Evolutionary conservation across 2,113 vertebrate genomes (phyloP).

Genomic region (Carettochelys insculpta): DNA sequence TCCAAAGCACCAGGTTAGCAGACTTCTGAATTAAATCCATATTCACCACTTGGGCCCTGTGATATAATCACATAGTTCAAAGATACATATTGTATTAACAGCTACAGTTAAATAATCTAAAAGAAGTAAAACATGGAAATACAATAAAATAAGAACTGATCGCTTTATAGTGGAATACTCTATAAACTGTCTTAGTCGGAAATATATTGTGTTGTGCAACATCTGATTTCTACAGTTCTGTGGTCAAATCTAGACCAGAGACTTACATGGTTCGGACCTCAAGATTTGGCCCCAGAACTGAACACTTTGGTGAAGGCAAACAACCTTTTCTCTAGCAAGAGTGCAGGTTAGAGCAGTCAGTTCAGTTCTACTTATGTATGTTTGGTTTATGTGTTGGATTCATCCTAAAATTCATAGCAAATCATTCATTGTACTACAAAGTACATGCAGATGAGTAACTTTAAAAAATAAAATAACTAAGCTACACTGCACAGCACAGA

Average conservation of each 20-base stretch:
- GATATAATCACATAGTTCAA: conserved; percentile 52
- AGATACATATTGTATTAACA: conserved; percentile 66
- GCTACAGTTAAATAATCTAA: conserved; percentile 61
- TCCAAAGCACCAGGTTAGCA: conserved; percentile 18
- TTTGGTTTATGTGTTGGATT: conserved; percentile 39
- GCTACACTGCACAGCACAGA: not conserved
- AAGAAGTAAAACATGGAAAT: conserved; percentile 49
- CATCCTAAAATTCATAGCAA: not conserved
- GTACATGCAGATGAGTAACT: not conserved
- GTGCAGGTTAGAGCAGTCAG: conserved; percentile 37
- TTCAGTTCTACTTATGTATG: no score
- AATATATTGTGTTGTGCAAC: conserved; percentile 17
- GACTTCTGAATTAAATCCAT: conserved; percentile 60
- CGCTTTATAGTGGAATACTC: conserved; percentile 62
- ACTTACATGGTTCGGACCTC: not conserved
- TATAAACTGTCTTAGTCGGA: conserved; percentile 60
- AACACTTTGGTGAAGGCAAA: conserved; percentile 22
- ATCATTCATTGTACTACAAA: not conserved
- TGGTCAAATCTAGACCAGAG: not conserved
- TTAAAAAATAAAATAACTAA: not conserved
- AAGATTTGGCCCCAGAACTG: conserved; percentile 39
- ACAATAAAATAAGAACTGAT: conserved; percentile 64
- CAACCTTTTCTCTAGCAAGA: conserved; percentile 40
- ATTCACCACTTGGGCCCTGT: conserved; percentile 33
- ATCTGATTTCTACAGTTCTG: conserved; percentile 52